phyloP scores from a whole-genome alignment of 2,797 vertebrate species.

The Poeciliopsis infans region DNA sequence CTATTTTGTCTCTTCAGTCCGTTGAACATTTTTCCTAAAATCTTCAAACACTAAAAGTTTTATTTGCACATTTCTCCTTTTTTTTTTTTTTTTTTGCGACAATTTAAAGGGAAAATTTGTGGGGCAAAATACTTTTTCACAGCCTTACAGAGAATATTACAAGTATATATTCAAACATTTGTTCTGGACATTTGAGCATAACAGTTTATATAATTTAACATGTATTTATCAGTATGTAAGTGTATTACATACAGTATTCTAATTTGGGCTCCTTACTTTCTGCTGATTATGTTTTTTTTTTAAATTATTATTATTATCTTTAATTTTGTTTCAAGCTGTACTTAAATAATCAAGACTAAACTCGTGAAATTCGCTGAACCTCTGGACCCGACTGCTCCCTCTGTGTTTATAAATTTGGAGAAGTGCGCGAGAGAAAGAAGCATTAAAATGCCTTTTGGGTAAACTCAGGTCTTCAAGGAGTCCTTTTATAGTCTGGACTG shows the following conservation, averaged over 20 bases:
- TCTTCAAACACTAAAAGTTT: background rate
- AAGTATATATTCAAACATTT: background rate
- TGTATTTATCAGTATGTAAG: too few species aligned
- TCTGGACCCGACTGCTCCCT: background rate
- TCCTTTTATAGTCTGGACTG: conserved; percentile 73
- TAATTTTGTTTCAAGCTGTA: background rate
- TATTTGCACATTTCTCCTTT: background rate
- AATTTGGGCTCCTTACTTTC: background rate
- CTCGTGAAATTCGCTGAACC: background rate
- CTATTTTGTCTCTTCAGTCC: background rate
- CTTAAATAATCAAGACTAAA: background rate
- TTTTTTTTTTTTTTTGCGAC: background rate
- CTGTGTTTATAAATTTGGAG: conserved; percentile 45
- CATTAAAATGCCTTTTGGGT: conserved; percentile 34
- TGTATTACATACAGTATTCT: too few species aligned
- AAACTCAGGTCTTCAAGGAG: conserved; percentile 45
- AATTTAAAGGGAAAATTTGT: background rate
- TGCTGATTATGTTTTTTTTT: background rate
- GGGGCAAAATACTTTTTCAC: background rate
- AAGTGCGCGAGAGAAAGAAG: conserved; percentile 27
- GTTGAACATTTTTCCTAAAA: background rate
- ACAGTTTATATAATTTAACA: background rate
- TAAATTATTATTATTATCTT: background rate
- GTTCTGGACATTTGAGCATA: background rate
- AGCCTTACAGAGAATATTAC: background rate